Percentiles rank a stretch among this genome's conserved stretches.
Evolutionary conservation across 64 coral and sea anemone genomes (phyloP).

Genomic region (Cladopsammia gracilis): DNA sequence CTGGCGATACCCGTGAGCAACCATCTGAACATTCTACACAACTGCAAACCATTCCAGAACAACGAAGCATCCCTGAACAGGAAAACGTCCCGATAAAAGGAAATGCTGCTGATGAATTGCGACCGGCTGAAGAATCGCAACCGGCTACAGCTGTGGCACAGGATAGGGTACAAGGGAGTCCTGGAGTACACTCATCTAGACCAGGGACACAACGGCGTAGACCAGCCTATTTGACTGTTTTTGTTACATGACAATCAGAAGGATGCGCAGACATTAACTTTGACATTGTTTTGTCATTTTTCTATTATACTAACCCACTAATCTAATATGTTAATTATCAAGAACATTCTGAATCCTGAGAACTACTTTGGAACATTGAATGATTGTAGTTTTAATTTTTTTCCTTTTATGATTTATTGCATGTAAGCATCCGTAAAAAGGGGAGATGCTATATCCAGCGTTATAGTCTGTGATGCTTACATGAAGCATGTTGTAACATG

Average conservation of each 20-base stretch:
- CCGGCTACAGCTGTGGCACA: not conserved
- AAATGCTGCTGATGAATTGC: not conserved
- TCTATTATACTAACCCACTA: no score
- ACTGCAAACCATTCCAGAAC: not conserved
- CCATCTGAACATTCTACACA: not conserved
- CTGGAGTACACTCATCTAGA: not conserved
- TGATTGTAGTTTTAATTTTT: no score
- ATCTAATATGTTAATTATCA: no score
- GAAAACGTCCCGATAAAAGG: not conserved
- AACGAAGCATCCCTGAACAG: not conserved
- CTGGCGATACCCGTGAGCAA: not conserved
- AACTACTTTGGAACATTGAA: no score
- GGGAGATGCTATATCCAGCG: no score
- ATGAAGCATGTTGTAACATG: no score
- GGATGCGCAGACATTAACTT: no score
- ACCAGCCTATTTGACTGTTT: not conserved
- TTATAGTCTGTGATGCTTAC: no score
- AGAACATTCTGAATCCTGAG: no score
- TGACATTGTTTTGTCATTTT: no score
- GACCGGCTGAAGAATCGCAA: not conserved
- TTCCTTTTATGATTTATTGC: no score
- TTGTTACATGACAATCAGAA: not conserved
- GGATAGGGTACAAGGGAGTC: not conserved
- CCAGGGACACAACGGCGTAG: not conserved
- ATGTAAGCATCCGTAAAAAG: no score